Conservation (phyloP, 1,140 invertebrate species). For the Parasteatoda tepidariorum region DNA sequence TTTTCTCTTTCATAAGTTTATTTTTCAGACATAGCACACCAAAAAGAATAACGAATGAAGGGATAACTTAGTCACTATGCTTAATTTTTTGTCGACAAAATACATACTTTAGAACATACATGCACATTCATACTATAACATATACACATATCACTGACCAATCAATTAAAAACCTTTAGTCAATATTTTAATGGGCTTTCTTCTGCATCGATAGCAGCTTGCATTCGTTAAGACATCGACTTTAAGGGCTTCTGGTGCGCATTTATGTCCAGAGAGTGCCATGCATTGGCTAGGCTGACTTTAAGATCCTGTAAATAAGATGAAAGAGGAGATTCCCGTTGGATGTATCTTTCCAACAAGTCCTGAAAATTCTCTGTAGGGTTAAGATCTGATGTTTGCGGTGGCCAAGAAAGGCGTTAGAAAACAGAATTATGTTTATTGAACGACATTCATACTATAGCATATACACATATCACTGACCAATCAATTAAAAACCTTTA, state of each 20-base stretch:
- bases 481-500: background rate
- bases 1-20: too few relatives aligned
- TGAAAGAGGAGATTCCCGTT: background rate
- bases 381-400: background rate
- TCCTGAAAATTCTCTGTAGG: background rate
- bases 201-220: background rate
- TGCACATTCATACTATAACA: too few relatives aligned
- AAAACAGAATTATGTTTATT: background rate
- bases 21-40: too few relatives aligned
- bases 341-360: background rate
- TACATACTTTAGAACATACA: too few relatives aligned
- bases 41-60: too few relatives aligned
- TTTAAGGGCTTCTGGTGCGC: background rate
- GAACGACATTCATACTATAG: background rate
- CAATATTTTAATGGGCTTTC: background rate
- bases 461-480: too few relatives aligned
- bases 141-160: too few relatives aligned
- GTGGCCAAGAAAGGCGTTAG: background rate
- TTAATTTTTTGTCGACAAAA: too few relatives aligned
- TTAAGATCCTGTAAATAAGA: slow-evolving; percentile 7
- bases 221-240: background rate
- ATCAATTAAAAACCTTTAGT: background rate
- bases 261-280: background rate
- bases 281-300: background rate
- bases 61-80: too few relatives aligned